Conservation (phyloP, 30 jellyfish, hydroid and myxozoan genomes). For the Aurelia sp. region DNA sequence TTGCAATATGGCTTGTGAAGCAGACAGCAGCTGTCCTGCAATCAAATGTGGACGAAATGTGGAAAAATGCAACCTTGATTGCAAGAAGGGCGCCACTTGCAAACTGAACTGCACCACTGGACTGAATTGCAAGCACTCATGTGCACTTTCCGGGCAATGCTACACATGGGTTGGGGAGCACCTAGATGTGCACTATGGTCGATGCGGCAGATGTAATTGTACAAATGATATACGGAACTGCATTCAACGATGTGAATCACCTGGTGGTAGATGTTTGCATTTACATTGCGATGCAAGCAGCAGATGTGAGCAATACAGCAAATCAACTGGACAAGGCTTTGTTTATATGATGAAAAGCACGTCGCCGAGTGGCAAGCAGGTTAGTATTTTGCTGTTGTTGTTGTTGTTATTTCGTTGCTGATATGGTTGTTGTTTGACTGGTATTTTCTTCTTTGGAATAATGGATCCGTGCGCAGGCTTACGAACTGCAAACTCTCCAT, state of each 20-base stretch:
- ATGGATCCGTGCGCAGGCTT: no score
- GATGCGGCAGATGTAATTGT: conserved; percentile 57
- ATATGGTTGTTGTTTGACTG: not conserved
- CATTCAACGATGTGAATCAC: conserved; percentile 41
- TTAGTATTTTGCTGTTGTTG: conserved; percentile 4
- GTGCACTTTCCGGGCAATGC: conserved; percentile 62
- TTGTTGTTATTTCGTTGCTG: no score
- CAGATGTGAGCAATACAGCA: conserved; percentile 47
- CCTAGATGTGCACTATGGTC: conserved; percentile 46
- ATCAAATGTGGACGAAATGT: conserved; percentile 32
- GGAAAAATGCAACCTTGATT: conserved; percentile 26
- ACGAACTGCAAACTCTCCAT: no score
- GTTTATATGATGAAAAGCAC: conserved; percentile 40
- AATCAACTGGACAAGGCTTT: conserved; percentile 32
- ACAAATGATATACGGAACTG: conserved; percentile 41
- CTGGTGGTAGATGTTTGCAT: conserved; percentile 32
- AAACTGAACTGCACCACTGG: conserved; percentile 41
- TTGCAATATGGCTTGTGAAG: conserved; percentile 42
- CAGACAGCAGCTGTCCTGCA: conserved; percentile 29
- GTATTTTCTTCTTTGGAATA: not conserved
- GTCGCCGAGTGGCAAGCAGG: conserved; percentile 52
- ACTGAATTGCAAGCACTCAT: conserved; percentile 27
- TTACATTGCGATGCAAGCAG: conserved; percentile 45
- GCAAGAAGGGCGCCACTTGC: conserved; percentile 43
- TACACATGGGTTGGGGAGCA: conserved; percentile 28